Base-by-base conservation (phyloP, 2,888 invertebrate species). In the Meta bourneti region DNA sequence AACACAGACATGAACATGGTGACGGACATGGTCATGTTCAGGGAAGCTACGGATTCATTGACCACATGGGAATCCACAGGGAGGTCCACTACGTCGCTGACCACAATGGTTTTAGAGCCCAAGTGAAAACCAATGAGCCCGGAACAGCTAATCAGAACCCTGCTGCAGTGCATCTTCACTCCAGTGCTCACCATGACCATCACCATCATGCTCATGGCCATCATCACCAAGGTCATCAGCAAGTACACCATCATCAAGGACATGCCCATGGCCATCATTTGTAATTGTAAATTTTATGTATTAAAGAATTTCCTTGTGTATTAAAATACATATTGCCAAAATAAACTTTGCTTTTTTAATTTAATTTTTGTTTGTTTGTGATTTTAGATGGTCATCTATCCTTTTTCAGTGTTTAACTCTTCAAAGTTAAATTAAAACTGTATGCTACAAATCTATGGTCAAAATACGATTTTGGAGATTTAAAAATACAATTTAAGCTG, bases 81-180 rank as follows among this genome's bases (percentile, higher is more conserved):
- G 74, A 54, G 16, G 84, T 84, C 48, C 71, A 87, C n/a, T 80
- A 87, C 79, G 19, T 54, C 52, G 79, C 80, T 8, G 79, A 61
- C 61, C 61, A 61, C 61, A 61, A 61, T 16, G 61, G 61, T 0
- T 61, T 61, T 0, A 61, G 61, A 16, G 61, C 61, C 11, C 61
- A 61, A 16, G 61, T 61, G 61, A 61, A 61, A 16, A 61, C 61
- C 61, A 87, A 87, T n/a, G 87, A 87, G 48, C 87, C 87, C 13
- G 87, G 87, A 75, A 84, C 84, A 7, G 74, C 84, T 7, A 84
- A 75, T 48, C 74, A 75, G 54, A 51, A 84, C 11, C 84, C 84
- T 19, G 84, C 74, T 8, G 75, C 34, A 34, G 84, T 84, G 13
- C 61, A 61, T 16, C 61, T 61, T 9, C 61, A 61, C 61, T 61